Evolutionary conservation across 2,888 invertebrate genomes (phyloP).

Genomic region (Tortricodes alternella): DNA sequence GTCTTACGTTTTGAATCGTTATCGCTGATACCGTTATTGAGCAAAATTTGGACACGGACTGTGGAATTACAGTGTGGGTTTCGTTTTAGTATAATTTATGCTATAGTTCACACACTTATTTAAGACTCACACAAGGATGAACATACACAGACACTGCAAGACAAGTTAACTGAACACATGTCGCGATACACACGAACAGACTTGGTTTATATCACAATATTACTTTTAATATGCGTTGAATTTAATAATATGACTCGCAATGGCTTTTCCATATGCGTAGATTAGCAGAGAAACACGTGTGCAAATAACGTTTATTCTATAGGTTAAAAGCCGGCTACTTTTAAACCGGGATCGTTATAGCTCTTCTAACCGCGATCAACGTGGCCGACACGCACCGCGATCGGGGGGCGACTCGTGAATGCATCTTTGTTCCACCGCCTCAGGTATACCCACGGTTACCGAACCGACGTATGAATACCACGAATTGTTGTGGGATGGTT

Average conservation of each 20-base stretch:
- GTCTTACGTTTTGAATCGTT: background rate
- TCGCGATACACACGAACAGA: background rate
- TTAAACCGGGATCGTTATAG: constrained; percentile 13
- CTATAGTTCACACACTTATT: background rate
- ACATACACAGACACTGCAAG: constrained; percentile 7
- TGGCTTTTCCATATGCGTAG: constrained; percentile 4
- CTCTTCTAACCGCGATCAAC: constrained; percentile 3
- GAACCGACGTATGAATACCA: background rate
- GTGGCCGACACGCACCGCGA: constrained; percentile 7
- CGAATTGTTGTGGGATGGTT: constrained; percentile 18
- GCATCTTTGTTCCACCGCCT: constrained; percentile 4
- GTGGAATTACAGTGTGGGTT: background rate
- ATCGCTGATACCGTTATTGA: background rate
- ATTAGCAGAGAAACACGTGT: background rate
- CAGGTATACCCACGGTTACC: too few species aligned
- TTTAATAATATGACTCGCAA: background rate
- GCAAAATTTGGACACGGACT: background rate
- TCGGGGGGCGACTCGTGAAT: constrained; percentile 13
- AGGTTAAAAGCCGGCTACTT: constrained; percentile 3
- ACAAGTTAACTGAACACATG: constrained; percentile 16
- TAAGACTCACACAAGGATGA: background rate
- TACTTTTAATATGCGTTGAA: constrained; percentile 1
- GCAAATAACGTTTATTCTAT: background rate
- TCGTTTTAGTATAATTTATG: background rate
- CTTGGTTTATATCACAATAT: constrained; percentile 7